A percentile compares a stretch with the other conserved stretches of the same genome.
Evolutionary conservation across 2,797 vertebrate genomes (phyloP).

Genomic region (Tinamus major): DNA sequence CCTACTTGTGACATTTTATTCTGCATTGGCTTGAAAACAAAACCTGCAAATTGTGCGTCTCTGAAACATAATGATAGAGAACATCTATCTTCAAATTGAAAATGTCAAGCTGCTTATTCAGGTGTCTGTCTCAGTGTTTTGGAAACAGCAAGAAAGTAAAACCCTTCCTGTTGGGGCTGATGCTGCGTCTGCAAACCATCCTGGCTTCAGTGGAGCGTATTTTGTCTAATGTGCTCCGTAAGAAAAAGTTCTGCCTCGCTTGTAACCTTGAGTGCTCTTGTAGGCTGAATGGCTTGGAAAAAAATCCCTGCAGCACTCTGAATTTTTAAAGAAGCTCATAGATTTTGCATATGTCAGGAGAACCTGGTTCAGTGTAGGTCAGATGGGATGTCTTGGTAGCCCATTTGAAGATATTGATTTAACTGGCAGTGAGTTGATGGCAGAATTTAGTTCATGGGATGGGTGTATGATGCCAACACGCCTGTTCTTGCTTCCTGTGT

Average conservation of each 20-base stretch:
- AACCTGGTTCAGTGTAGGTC: not conserved
- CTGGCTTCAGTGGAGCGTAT: not conserved
- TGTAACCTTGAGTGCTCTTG: constrained; percentile 1
- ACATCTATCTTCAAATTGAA: not conserved
- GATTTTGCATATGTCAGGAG: rapidly evolving
- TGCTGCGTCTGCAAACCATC: not conserved
- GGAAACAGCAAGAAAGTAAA: not conserved
- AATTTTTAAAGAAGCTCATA: not conserved
- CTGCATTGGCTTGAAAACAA: not conserved
- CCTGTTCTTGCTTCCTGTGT: not conserved
- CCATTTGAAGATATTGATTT: not conserved
- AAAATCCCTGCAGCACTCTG: not conserved
- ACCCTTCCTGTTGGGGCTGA: not conserved
- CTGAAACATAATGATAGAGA: rapidly evolving
- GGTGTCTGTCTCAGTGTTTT: not conserved
- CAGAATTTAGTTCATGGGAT: rapidly evolving
- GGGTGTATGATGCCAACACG: not conserved
- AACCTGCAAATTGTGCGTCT: not conserved
- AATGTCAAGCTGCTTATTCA: not conserved
- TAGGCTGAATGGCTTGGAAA: not conserved
- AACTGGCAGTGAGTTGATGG: rapidly evolving
- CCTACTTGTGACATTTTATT: rapidly evolving
- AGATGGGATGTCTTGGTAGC: not conserved
- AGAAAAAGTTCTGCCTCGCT: constrained; percentile 44
- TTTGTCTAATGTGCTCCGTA: not conserved